A percentile compares a stretch with the other conserved stretches of the same genome.
phyloP scores from a whole-genome alignment of 30 jellyfish, hydroid and myxozoan genomes.

The Pelagia noctiluca region DNA sequence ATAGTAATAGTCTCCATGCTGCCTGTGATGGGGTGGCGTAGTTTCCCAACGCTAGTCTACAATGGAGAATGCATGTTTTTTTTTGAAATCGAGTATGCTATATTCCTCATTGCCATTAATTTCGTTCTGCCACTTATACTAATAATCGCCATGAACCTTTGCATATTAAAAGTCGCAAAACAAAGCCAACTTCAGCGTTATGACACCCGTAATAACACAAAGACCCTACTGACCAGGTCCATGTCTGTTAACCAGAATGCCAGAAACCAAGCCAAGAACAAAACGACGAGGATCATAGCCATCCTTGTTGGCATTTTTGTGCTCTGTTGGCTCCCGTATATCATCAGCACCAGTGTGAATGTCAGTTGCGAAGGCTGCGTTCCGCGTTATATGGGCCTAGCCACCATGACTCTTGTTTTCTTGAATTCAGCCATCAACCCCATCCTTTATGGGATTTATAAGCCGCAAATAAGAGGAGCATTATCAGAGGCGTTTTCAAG shows the following conservation, averaged over 20 bases:
- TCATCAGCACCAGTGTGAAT: slow-evolving; percentile 26
- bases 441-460: slow-evolving; percentile 64
- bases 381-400: slow-evolving; percentile 33
- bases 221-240: slow-evolving; percentile 7
- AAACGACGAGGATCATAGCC: slow-evolving; percentile 66
- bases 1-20: slow-evolving; percentile 52
- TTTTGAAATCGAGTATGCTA: slow-evolving; percentile 57
- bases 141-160: slow-evolving; percentile 55
- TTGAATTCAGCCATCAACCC: slow-evolving; percentile 69
- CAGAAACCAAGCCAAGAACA: slow-evolving; percentile 34
- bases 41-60: slow-evolving; percentile 28
- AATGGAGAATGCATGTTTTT: slow-evolving; percentile 60
- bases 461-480: slow-evolving; percentile 50
- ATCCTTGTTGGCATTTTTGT: slow-evolving; percentile 71
- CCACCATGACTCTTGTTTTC: slow-evolving; percentile 53
- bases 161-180: slow-evolving; percentile 53
- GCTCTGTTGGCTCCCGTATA: slow-evolving; percentile 73
- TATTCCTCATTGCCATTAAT: slow-evolving; percentile 39
- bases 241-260: slow-evolving; percentile 15
- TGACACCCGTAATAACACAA: slow-evolving; percentile 10
- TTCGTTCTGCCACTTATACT: slow-evolving; percentile 52
- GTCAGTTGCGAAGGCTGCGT: slow-evolving; percentile 48
- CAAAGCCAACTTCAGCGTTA: slow-evolving; percentile 1
- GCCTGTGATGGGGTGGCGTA: slow-evolving; percentile 82
- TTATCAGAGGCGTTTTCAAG: slow-evolving; percentile 8